Evolutionary conservation across 2,113 vertebrate species (phyloP).

Genomic region (Neodontobutis hainanensis): DNA sequence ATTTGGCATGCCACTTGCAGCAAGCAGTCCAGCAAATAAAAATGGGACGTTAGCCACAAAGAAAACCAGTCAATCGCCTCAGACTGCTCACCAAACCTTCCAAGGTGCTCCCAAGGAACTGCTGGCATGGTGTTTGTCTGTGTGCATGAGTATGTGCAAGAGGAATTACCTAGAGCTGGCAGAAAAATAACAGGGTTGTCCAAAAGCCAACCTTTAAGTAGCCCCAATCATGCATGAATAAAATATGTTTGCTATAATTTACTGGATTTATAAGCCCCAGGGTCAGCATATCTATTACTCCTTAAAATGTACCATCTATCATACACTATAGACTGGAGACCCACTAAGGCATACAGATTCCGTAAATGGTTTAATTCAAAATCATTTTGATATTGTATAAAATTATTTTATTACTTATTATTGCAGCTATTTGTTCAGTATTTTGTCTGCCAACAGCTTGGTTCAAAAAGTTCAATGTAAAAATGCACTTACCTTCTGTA

Average conservation of each 20-base stretch:
- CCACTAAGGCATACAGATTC: not conserved
- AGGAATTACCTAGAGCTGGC: constrained; percentile 46
- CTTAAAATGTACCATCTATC: not conserved
- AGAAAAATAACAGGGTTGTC: constrained; percentile 26
- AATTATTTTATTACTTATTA: not conserved
- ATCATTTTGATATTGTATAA: no score
- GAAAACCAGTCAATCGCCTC: constrained; percentile 29
- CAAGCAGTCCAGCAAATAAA: constrained; percentile 44
- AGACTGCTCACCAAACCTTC: constrained; percentile 51
- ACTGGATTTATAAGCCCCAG: not conserved
- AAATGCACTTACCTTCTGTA: constrained; percentile 89
- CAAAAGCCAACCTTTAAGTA: constrained; percentile 38
- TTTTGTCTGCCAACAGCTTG: constrained; percentile 6
- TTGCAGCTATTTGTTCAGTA: not conserved
- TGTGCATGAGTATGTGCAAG: constrained; percentile 39
- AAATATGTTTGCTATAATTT: not conserved
- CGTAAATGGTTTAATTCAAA: no score
- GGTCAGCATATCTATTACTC: not conserved
- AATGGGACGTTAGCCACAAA: constrained; percentile 40
- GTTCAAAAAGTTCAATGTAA: not conserved
- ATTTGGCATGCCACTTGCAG: constrained; percentile 47
- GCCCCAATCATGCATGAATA: constrained; percentile 17
- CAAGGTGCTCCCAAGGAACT: constrained; percentile 50
- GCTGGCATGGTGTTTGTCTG: constrained; percentile 48
- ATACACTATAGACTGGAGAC: not conserved